These are phyloP conservation scores for Peromyscus leucopus DNA, from an alignment of 2,113 vertebrate species.

Conservation along the genomic window DNA sequence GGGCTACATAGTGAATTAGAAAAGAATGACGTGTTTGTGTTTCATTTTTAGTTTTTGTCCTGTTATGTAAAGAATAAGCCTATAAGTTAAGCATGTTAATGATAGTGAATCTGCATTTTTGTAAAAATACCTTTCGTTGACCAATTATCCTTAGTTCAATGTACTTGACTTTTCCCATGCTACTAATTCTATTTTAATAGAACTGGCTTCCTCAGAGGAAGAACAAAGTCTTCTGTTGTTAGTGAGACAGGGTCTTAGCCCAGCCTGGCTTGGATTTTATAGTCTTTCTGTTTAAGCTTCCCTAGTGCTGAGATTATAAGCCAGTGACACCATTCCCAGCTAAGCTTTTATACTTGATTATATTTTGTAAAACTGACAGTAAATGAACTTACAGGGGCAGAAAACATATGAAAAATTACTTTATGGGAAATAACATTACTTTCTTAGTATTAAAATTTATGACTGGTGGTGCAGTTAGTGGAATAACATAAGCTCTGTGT, in stretches of 20 bases:
- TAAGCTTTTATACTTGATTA: background rate
- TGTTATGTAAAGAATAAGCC: background rate
- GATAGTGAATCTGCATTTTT: background rate
- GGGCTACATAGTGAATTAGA: background rate
- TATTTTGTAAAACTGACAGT: slow-evolving; percentile 48
- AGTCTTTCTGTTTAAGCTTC: background rate
- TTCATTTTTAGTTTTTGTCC: slow-evolving; percentile 29
- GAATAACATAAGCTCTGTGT: background rate
- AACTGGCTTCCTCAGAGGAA: background rate
- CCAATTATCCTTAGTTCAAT: background rate
- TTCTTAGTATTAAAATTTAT: slow-evolving; percentile 27
- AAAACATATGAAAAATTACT: background rate
- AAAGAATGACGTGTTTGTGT: background rate
- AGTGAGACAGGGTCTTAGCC: background rate
- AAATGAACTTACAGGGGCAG: background rate
- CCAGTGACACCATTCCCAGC: background rate
- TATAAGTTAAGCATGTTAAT: background rate
- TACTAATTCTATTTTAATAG: slow-evolving; percentile 4
- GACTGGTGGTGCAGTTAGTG: background rate
- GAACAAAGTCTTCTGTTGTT: background rate
- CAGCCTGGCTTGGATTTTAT: background rate
- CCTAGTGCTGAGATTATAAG: background rate
- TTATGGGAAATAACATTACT: background rate
- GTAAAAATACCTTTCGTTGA: background rate
- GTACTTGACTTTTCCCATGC: background rate